Evolutionary conservation across 2,888 invertebrate genomes (phyloP), one percentile per base, ranked within the genome.

Genomic region (Drosophila demipolita): DNA sequence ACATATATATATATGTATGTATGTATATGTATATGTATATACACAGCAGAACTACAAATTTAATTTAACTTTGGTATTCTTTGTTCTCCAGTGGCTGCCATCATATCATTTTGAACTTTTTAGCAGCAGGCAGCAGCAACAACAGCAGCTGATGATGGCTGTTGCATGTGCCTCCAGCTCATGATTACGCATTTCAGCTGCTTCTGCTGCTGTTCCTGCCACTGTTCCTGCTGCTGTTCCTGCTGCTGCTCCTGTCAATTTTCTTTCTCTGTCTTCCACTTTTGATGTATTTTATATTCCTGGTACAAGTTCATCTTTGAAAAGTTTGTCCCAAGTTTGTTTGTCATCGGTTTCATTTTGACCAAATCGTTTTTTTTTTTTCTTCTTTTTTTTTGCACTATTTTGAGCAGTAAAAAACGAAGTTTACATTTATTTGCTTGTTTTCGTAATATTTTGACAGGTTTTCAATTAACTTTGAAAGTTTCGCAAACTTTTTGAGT

Each of bases 1-100:
- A 45, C 8, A 23, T 2, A 23, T 23, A 23, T 23, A 23, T 23
- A 23, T 23, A 29, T 6, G 5, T 6, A 29, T 29, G 1, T 29
- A 29, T 29, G 4, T 29, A 29, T 29, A 29, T 29, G 1, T 29
- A 29, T 29, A 6, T 29, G 1, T 29, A 29, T 6, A 29, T 29
- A 29, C 29, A 29, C 29, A 29, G 29, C 69, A 67, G 91, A 92
- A 92, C 91, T 92, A 88, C 91, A 92, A 78, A 92, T 92, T 92
- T 92, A 92, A 92, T 92, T 92, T 92, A 92, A 92, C 89, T 92
- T 92, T 92, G 88, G 91, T 91, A 89, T 90, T 89, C 88, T 89
- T 88, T 90, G 89, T 86, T 80, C 80, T 71, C 78, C 67, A 74
- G 74, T 78, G 78, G 65, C 70, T 62, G 78, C 75, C 78, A 67